Percentiles rank a stretch among this genome's conserved stretches.
Conservation (phyloP, 1,140 invertebrate species). For the Drosophila rhopaloa region DNA sequence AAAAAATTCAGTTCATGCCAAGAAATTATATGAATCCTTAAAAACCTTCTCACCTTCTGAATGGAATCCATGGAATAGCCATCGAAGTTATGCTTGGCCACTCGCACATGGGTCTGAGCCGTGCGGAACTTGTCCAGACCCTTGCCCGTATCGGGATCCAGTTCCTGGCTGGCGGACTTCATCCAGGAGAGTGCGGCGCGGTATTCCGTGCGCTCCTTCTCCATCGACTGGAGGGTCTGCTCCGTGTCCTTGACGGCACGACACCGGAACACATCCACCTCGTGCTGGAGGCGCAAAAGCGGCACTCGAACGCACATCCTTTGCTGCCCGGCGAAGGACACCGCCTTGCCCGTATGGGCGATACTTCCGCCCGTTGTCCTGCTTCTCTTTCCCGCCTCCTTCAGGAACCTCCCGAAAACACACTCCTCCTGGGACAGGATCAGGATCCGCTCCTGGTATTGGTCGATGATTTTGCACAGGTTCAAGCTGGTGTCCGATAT, state of each 20-base stretch:
- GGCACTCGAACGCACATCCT: constrained; percentile 94
- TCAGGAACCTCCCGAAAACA: constrained; percentile 96
- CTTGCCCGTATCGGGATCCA: constrained; percentile 98
- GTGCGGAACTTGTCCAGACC: constrained; percentile 98
- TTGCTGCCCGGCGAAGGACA: constrained; percentile 98
- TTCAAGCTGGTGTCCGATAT: constrained; percentile 96
- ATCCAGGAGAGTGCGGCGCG: constrained; percentile 98
- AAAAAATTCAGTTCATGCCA: too few species aligned
- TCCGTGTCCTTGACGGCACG: constrained; percentile 97
- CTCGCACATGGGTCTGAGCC: constrained; percentile 90
- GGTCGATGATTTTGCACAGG: constrained; percentile 95
- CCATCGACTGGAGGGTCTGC: constrained; percentile 91
- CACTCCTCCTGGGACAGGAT: constrained; percentile 98
- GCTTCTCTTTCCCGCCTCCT: constrained; percentile 94
- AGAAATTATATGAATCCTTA: too few species aligned
- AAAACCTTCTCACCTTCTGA: constrained; percentile 90
- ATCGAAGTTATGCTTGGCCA: constrained; percentile 95
- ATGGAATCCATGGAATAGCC: constrained; percentile 97
- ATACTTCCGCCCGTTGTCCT: constrained; percentile 97
- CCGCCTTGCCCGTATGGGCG: constrained; percentile 95
- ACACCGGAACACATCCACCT: constrained; percentile 98
- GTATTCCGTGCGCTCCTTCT: constrained; percentile 98
- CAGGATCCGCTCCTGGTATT: constrained; percentile 97
- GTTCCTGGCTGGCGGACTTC: constrained; percentile 97
- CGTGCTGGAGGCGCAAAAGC: constrained; percentile 95